Conservation (phyloP, 2,888 invertebrate genomes). For the Copidosoma aretas region DNA sequence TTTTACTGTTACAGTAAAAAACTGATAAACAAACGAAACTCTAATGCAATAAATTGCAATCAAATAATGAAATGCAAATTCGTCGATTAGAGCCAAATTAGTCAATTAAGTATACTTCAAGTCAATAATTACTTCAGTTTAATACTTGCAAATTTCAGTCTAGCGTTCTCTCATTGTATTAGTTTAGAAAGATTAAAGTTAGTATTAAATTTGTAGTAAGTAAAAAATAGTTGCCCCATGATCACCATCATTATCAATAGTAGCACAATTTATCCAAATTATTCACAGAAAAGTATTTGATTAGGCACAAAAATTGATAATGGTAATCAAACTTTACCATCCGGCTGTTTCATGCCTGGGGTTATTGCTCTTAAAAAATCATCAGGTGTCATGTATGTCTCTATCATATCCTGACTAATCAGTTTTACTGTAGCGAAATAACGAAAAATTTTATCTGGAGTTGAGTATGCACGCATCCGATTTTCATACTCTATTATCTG, state of each 20-base stretch:
- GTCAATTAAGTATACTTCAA: not conserved
- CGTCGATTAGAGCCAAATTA: not conserved
- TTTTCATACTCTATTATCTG: conserved; percentile 99
- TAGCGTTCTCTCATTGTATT: conserved; percentile 22
- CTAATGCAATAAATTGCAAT: not conserved
- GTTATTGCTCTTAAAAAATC: conserved; percentile 97
- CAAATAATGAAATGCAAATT: conserved; percentile 1
- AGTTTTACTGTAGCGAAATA: conserved; percentile 97
- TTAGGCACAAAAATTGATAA: conserved; percentile 36
- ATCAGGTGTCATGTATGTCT: conserved; percentile 96
- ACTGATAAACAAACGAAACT: conserved; percentile 1
- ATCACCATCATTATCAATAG: conserved; percentile 39
- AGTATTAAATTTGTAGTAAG: conserved; percentile 25
- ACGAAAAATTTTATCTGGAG: conserved; percentile 98
- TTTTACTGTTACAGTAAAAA: not conserved
- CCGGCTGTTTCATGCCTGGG: conserved; percentile 95
- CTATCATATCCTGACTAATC: conserved; percentile 69
- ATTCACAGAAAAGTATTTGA: conserved; percentile 35
- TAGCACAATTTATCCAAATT: conserved; percentile 30
- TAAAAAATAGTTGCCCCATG: conserved; percentile 35
- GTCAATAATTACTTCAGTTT: not conserved
- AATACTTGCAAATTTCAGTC: conserved; percentile 17
- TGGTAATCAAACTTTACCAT: conserved; percentile 72
- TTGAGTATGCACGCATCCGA: conserved; percentile 92
- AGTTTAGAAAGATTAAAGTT: conserved; percentile 23